A percentile compares a stretch with the other conserved stretches of the same genome.
phyloP scores from a whole-genome alignment of 2,113 vertebrate species.

The Thomomys bottae region DNA sequence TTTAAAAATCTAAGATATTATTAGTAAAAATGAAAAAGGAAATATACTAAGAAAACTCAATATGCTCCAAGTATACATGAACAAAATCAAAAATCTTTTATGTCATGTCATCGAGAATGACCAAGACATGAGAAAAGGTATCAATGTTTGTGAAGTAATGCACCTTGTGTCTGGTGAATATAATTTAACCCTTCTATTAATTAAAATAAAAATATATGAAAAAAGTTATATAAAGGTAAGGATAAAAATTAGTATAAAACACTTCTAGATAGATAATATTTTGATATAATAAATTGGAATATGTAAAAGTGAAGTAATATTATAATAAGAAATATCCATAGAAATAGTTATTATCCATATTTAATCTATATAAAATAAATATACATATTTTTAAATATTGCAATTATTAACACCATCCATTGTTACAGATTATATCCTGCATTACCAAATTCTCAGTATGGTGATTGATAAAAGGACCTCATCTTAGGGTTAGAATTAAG shows the following conservation, averaged over 20 bases:
- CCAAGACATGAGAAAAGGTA: too few relatives aligned
- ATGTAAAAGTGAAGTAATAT: background rate
- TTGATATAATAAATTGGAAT: background rate
- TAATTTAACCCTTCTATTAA: too few relatives aligned
- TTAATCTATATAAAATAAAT: too few relatives aligned
- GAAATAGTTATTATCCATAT: too few relatives aligned
- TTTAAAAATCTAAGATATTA: background rate
- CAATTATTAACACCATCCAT: too few relatives aligned
- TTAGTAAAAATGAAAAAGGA: background rate
- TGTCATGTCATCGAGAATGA: background rate
- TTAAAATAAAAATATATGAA: too few relatives aligned
- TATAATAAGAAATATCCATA: too few relatives aligned
- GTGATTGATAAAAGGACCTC: background rate
- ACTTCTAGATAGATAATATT: background rate
- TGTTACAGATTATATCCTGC: too few relatives aligned
- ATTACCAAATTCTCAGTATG: background rate
- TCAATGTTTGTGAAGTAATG: too few relatives aligned
- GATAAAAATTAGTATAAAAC: background rate
- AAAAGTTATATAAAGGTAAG: background rate
- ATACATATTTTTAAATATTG: too few relatives aligned
- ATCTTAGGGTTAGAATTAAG: too few relatives aligned
- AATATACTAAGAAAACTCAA: background rate
- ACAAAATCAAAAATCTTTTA: background rate
- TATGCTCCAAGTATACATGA: background rate
- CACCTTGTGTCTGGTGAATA: too few relatives aligned